Evolutionary conservation across 2,797 vertebrate genomes (phyloP), one percentile per base, ranked within the genome.

Genomic region (Chelon labrosus): DNA sequence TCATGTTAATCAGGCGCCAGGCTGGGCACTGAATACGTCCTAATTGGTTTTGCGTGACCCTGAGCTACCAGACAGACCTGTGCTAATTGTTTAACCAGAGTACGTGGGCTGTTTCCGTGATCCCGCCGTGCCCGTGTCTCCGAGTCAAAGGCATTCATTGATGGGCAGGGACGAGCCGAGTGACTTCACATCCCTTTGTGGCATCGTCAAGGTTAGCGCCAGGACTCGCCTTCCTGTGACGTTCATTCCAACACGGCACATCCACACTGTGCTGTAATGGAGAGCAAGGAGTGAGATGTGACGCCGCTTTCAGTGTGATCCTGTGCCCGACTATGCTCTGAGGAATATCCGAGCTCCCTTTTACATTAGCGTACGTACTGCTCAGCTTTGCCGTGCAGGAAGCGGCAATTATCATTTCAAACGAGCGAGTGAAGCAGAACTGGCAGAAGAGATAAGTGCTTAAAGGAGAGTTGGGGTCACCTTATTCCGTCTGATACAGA

Each of bases 361-460:
- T 85, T 83, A 75, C 83, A 84, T 88, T 73, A 79, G 58, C 73
- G 77, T 82, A 87, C 81, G 87, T 68, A 79, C 80, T 51, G 83
- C 82, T 85, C 73, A n/a, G 80, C 78, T 70, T 75, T 22, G 59
- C 84, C 63, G 60, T 37, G 62, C 83, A 85, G 88, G 83, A 75
- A 81, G 65, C 64, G 75, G 88, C 82, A 88, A 91, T 91, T 91
- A 91, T 86, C 86, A 88, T 92, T 91, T 93, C 84, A 92, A 91
- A 91, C 69, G 76, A 87, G 81, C 51, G 86, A 89, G 77, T 82
- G 89, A 87, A 91, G 88, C 82, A 82, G 86, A 85, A 80, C 89
- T 88, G 88, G 87, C 78, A 65, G 84, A 85, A 77, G 78, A 91
- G 89, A 93, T 91, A 91, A 93, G 87, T 91, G 85, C 86, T 88